Conservation (phyloP, 2,797 vertebrate species). For the Rhodeus uyekii region DNA sequence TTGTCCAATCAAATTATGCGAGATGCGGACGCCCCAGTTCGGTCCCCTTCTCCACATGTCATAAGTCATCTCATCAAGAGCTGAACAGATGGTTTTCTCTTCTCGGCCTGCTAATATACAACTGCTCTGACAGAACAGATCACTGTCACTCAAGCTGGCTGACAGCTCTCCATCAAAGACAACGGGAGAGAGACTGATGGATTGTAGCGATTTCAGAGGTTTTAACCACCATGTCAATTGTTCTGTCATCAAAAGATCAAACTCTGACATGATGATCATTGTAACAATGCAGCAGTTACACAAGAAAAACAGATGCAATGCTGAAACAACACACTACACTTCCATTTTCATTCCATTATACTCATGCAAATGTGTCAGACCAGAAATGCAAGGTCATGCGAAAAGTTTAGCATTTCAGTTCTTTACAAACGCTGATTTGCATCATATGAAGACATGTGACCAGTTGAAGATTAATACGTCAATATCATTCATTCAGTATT, state of each 20-base stretch:
- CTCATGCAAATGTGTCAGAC: not conserved
- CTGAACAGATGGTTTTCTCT: conserved; percentile 34
- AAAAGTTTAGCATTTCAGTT: too few relatives aligned
- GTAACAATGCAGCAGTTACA: not conserved
- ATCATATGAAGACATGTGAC: too few relatives aligned
- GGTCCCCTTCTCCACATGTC: conserved; percentile 14
- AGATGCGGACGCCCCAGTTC: not conserved
- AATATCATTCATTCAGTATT: too few relatives aligned
- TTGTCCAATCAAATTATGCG: conserved; percentile 49
- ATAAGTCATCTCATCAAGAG: conserved; percentile 33
- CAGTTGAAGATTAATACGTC: not conserved
- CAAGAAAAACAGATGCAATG: not conserved
- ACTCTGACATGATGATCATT: not conserved
- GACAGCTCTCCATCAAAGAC: conserved; percentile 35
- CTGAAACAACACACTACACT: not conserved
- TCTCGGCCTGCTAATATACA: conserved; percentile 21
- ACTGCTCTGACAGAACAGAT: conserved; percentile 6
- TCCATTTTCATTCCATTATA: not conserved
- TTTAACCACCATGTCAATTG: not conserved
- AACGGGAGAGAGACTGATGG: not conserved
- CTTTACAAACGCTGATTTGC: too few relatives aligned
- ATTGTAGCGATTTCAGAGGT: not conserved
- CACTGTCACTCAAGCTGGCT: conserved; percentile 25
- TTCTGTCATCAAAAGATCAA: not conserved
- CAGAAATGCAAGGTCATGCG: not conserved